Conservation (phyloP, 2,797 vertebrate genomes). For the Hippocampus kuda region DNA sequence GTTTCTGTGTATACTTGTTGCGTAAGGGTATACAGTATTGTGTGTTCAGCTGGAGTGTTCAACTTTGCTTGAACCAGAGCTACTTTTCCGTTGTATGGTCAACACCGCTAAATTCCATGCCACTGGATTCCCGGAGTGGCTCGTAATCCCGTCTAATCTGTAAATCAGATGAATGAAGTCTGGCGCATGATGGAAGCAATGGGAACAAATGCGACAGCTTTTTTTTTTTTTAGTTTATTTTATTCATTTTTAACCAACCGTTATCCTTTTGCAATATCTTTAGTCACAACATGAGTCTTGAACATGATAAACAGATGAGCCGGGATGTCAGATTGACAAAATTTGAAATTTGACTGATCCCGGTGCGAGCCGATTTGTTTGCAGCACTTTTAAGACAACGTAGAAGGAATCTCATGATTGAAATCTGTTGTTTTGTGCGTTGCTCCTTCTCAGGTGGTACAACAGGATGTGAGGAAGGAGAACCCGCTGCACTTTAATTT, state of each 20-base stretch:
- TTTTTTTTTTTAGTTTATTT: neutral
- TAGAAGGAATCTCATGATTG: too few relatives aligned
- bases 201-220: neutral
- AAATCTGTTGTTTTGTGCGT: too few relatives aligned
- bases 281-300: too few relatives aligned
- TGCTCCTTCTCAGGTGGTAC: constrained; percentile 71
- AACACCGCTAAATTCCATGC: constrained; percentile 23
- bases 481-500: constrained; percentile 92
- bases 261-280: neutral
- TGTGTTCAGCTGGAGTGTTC: constrained; percentile 19
- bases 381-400: too few relatives aligned
- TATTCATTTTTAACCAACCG: neutral
- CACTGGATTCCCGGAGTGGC: constrained; percentile 11
- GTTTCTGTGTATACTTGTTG: constrained; percentile 10
- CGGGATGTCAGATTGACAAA: too few relatives aligned
- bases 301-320: too few relatives aligned
- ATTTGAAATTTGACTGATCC: too few relatives aligned
- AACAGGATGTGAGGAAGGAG: constrained; percentile 91
- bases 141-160: constrained; percentile 8
- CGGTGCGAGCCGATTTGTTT: too few relatives aligned
- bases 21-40: neutral
- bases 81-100: constrained; percentile 22
- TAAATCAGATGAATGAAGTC: constrained; percentile 13
- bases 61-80: constrained; percentile 38
- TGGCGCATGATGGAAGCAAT: constrained; percentile 1